Conservation (phyloP, 2,797 vertebrate genomes). For the Hybognathus amarus region DNA sequence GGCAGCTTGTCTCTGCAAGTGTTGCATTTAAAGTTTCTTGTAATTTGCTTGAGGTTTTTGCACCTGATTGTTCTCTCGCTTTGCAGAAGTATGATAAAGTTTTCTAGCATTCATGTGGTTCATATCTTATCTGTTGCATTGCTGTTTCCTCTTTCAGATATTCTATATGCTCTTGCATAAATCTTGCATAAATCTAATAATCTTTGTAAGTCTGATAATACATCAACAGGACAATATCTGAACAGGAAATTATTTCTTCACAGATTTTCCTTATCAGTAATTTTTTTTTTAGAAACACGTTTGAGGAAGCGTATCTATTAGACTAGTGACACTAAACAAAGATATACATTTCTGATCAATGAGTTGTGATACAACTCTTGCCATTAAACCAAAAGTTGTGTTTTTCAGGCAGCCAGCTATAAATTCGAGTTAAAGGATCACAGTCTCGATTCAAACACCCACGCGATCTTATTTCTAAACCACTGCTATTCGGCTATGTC, state of each 20-base stretch:
- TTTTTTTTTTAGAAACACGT: background rate
- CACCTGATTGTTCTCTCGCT: background rate
- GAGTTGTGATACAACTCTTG: background rate
- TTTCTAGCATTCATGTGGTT: background rate
- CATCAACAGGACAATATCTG: background rate
- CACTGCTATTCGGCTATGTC: background rate
- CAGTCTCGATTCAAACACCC: background rate
- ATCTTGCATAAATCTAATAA: no score
- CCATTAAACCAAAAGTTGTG: background rate
- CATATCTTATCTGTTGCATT: background rate
- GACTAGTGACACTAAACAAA: background rate
- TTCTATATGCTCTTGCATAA: background rate
- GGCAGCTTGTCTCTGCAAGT: no score
- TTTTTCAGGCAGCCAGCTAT: background rate
- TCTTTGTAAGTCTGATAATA: background rate
- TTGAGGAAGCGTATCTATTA: background rate
- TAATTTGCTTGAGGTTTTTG: background rate
- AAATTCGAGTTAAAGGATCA: background rate
- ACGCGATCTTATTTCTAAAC: background rate
- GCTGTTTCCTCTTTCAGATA: background rate
- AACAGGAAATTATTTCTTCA: background rate
- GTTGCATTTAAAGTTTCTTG: background rate
- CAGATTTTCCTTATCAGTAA: slow-evolving; percentile 17
- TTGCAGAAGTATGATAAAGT: background rate
- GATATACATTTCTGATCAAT: background rate